Evolutionary conservation across 2,888 invertebrate species (phyloP), one percentile per base, ranked within the genome.

Genomic region (Tigriopus californicus): DNA sequence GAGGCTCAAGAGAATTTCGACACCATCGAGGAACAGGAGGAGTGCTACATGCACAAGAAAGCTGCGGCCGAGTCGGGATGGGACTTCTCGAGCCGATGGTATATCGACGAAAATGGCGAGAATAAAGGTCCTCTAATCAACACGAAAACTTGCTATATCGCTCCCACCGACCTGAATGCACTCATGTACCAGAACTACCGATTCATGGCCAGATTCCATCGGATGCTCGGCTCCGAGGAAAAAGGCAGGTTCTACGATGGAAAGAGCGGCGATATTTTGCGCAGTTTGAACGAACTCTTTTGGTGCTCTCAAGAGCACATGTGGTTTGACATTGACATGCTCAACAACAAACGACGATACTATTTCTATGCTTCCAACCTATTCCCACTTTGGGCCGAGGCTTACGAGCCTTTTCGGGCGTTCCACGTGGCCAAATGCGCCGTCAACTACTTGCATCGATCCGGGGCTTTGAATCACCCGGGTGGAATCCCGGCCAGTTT

Each of bases 71-170:
- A 94, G 70, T 89, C 89, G 0, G 95, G 95, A 1, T 92, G 92
- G 92, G 94, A 95, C 70, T 95, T 92, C 72, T 89, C 88, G 0
- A 82, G 83, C 1, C 76, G 94, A 54, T 94, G 92, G 92, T 85
- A 86, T 69, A 79, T 84, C 61, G 71, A 44, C 41, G 10, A 18
- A 15, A 25, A 57, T n/a, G 57, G 46, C 15, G 24, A 13, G n/a
- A 54, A 54, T 22, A 57, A 41, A 11, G 80, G 80, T 13, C 80
- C 79, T 64, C 69, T 89, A 61, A 73, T 77, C 2, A 74, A 79
- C 62, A 78, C 84, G 22, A 76, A 79, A 62, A 80, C 82, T 0
- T 75, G 74, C 47, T 70, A 77, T 58, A 78, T 88, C n/a, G 72
- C 86, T 25, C 87, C 88, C 0, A 87, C 87, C 1, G 89, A 89